Conservation (phyloP, 2,113 vertebrate species). For the Clarias gariepinus region DNA sequence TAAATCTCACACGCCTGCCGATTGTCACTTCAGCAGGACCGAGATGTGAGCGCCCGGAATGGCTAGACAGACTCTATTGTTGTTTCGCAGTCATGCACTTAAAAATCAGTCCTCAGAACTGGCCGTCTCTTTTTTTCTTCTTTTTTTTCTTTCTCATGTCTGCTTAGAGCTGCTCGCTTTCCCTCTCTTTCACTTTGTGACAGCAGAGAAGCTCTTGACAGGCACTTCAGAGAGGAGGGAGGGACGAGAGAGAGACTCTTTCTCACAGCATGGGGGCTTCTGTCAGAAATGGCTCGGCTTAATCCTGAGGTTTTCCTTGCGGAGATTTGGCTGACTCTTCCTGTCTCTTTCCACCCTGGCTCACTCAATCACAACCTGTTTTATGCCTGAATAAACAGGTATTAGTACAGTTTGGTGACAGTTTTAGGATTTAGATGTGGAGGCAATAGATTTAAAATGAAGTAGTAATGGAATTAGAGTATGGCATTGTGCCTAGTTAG, state of each 20-base stretch:
- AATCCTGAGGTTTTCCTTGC: slow-evolving; percentile 34
- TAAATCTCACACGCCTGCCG: slow-evolving; percentile 25
- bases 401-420: slow-evolving; percentile 28
- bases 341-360: slow-evolving; percentile 17
- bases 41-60: slow-evolving; percentile 11
- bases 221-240: slow-evolving; percentile 41
- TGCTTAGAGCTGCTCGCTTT: slow-evolving; percentile 38
- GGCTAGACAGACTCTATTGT: slow-evolving; percentile 28
- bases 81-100: slow-evolving; percentile 44
- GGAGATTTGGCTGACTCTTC: slow-evolving; percentile 29
- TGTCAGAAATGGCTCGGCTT: slow-evolving; percentile 41
- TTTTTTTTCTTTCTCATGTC: slow-evolving; percentile 30
- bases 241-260: not conserved
- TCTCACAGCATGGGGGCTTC: slow-evolving; percentile 41
- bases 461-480: not conserved
- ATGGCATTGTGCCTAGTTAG: slow-evolving; percentile 23
- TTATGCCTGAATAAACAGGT: slow-evolving; percentile 28
- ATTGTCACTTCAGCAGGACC: slow-evolving; percentile 26
- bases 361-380: not conserved
- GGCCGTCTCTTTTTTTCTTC: slow-evolving; percentile 27
- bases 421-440: slow-evolving; percentile 30
- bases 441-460: not conserved
- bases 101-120: slow-evolving; percentile 52
- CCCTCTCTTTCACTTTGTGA: slow-evolving; percentile 31
- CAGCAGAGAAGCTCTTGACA: slow-evolving; percentile 45